phyloP scores from a whole-genome alignment of 1,140 invertebrate species.

The Micrasema longulum region DNA sequence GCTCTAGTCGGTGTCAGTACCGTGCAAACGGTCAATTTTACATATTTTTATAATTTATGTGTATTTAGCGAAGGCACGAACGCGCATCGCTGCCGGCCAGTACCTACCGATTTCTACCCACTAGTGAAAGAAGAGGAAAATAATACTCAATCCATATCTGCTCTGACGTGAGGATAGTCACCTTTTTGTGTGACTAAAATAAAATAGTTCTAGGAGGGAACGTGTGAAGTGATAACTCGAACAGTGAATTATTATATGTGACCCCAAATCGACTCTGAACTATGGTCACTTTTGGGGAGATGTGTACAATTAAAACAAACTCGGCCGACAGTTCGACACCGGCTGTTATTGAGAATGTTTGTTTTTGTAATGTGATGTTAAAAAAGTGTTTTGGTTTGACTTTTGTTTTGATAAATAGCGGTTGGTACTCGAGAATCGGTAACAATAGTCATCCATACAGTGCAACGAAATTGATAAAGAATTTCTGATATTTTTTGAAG shows the following conservation, averaged over 20 bases:
- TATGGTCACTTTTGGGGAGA: not conserved
- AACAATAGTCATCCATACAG: no score
- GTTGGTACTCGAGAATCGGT: no score
- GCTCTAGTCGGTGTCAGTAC: slow-evolving; percentile 12
- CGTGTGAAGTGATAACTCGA: not conserved
- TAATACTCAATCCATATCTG: slow-evolving; percentile 27
- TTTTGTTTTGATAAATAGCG: no score
- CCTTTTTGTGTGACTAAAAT: not conserved
- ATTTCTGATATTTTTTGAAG: no score
- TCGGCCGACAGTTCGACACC: slow-evolving; percentile 1
- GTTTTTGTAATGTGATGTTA: slow-evolving; percentile 8
- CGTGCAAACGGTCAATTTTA: slow-evolving; percentile 25
- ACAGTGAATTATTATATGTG: not conserved
- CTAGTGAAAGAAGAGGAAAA: slow-evolving; percentile 36
- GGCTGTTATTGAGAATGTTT: slow-evolving; percentile 5
- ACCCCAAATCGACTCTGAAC: not conserved
- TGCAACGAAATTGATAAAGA: no score
- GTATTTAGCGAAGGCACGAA: slow-evolving; percentile 23
- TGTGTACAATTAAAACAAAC: not conserved
- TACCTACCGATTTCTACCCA: slow-evolving; percentile 32
- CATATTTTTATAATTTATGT: slow-evolving; percentile 37
- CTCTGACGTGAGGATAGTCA: slow-evolving; percentile 1
- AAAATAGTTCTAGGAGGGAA: not conserved
- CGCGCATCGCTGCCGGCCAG: slow-evolving; percentile 22
- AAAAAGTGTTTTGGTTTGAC: not conserved